Conservation (phyloP, 2,888 invertebrate species). For the Melitaea athalia region DNA sequence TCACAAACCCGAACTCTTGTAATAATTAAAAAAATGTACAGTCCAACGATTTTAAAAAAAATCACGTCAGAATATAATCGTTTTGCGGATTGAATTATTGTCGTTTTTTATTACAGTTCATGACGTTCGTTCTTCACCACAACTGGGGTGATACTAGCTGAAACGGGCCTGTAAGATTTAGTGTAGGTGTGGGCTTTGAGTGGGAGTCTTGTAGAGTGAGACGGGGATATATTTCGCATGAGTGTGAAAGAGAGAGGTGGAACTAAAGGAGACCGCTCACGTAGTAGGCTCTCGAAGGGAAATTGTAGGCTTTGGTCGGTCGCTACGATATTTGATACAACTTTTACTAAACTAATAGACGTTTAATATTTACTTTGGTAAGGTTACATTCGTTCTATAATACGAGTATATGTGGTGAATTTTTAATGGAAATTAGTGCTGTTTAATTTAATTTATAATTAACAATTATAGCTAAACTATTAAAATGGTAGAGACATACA, state of each 20-base stretch:
- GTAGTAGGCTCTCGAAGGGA: slow-evolving; percentile 64
- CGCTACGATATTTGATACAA: slow-evolving; percentile 35
- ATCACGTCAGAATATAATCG: slow-evolving; percentile 27
- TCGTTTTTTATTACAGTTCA: slow-evolving; percentile 17
- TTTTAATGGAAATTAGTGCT: background rate
- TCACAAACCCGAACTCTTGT: slow-evolving; percentile 17
- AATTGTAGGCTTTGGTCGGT: slow-evolving; percentile 73
- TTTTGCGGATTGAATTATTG: slow-evolving; percentile 37
- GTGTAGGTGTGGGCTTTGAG: slow-evolving; percentile 54
- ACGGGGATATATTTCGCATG: slow-evolving; percentile 38
- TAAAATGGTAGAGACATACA: no score
- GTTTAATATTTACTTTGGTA: slow-evolving; percentile 12
- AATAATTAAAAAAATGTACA: slow-evolving; percentile 27
- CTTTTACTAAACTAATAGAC: slow-evolving; percentile 26
- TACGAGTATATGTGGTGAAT: background rate
- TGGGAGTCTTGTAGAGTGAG: slow-evolving; percentile 67
- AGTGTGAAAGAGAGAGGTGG: slow-evolving; percentile 46
- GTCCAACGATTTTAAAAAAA: slow-evolving; percentile 20
- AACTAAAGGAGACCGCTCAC: slow-evolving; percentile 57
- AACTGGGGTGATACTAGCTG: slow-evolving; percentile 64
- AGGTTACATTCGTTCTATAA: background rate
- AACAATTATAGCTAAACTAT: background rate
- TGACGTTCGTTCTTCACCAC: slow-evolving; percentile 49
- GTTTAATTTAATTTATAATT: no score
- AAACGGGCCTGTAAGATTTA: slow-evolving; percentile 66